Evolutionary conservation across 2,888 invertebrate genomes (phyloP).

Genomic region (Bombyx huttoni): DNA sequence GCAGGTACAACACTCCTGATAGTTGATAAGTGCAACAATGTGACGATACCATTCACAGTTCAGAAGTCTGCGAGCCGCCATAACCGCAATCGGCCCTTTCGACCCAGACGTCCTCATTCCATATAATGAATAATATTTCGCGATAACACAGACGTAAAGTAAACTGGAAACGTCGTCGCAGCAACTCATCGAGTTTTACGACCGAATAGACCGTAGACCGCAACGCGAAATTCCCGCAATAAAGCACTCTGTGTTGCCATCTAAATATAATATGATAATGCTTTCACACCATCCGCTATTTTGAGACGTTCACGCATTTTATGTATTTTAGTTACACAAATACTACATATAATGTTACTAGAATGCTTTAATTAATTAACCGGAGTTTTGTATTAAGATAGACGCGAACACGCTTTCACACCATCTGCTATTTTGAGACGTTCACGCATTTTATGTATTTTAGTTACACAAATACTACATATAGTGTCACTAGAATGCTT

Average conservation of each 20-base stretch:
- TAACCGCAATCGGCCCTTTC: constrained; percentile 18
- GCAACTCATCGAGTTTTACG: constrained; percentile 26
- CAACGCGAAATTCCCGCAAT: constrained; percentile 17
- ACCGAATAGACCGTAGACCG: constrained; percentile 18
- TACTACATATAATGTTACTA: neutral
- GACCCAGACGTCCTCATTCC: constrained; percentile 37
- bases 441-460: constrained; percentile 1
- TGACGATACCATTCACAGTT: neutral
- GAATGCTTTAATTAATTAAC: neutral
- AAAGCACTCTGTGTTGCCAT: constrained; percentile 6
- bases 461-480: neutral
- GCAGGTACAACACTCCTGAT: no score
- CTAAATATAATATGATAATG: constrained; percentile 3
- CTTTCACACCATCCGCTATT: neutral
- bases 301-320: constrained; percentile 2
- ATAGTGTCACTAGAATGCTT: neutral
- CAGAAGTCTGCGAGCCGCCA: constrained; percentile 8
- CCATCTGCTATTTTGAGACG: constrained; percentile 1
- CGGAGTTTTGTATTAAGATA: neutral
- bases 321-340: neutral
- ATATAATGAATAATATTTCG: constrained; percentile 33
- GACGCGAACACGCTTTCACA: neutral
- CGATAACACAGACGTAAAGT: constrained; percentile 26
- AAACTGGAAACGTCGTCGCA: constrained; percentile 15
- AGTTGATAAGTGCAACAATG: neutral